Evolutionary conservation across 2,888 invertebrate species (phyloP).

Genomic region (Erannis defoliaria): DNA sequence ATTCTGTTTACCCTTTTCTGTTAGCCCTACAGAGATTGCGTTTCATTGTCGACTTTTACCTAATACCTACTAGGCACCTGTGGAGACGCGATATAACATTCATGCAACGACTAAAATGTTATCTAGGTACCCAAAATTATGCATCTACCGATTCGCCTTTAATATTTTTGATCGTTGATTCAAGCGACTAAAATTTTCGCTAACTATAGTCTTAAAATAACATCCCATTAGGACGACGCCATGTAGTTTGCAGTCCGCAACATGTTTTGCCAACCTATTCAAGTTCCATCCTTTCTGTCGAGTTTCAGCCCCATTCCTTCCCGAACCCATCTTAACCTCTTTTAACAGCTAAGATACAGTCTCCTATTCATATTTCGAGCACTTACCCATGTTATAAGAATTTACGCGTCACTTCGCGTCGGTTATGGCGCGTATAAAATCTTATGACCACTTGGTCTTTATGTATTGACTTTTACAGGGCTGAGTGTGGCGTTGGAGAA

Average conservation of each 20-base stretch:
- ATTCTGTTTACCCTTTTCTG: no score
- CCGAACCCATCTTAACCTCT: constrained; percentile 26
- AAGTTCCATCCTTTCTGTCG: background rate
- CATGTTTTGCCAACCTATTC: background rate
- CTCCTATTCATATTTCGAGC: constrained; percentile 82
- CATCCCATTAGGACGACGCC: no score
- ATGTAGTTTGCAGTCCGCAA: background rate
- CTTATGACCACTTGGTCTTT: constrained; percentile 81
- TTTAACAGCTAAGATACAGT: constrained; percentile 36
- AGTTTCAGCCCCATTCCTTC: constrained; percentile 6
- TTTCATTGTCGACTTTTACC: no score
- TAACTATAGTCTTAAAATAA: no score
- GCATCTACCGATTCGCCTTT: no score
- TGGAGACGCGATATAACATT: no score
- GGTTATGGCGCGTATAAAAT: constrained; percentile 83
- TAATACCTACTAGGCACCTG: no score
- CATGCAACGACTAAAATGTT: no score
- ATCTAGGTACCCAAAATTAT: no score
- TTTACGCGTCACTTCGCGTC: constrained; percentile 82
- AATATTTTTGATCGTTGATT: no score
- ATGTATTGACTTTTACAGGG: constrained; percentile 80
- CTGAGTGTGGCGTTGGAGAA: constrained; percentile 44
- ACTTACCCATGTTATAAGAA: constrained; percentile 84
- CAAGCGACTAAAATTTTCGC: no score
- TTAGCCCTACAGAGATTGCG: no score